A percentile compares a stretch with the other conserved stretches of the same genome.
phyloP scores from a whole-genome alignment of 2,797 vertebrate genomes.

The Argya squamiceps region DNA sequence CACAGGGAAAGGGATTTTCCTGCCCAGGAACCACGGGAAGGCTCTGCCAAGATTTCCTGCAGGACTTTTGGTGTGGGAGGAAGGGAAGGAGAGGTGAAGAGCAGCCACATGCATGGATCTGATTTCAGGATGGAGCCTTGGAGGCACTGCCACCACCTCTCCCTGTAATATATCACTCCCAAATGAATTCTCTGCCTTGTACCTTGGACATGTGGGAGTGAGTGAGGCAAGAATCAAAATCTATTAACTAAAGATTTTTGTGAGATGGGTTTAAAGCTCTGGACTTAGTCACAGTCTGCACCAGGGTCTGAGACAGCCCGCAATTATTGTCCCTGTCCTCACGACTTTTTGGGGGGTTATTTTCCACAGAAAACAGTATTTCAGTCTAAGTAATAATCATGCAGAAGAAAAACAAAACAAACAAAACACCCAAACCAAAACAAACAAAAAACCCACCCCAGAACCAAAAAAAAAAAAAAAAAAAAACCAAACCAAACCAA shows the following conservation, averaged over 20 bases:
- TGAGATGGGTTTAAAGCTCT: background rate
- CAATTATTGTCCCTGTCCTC: background rate
- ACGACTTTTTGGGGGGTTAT: background rate
- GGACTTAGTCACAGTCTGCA: background rate
- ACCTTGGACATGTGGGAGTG: background rate
- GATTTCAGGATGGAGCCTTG: background rate
- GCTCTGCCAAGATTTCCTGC: background rate
- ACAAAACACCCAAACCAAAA: no score
- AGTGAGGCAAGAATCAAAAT: background rate
- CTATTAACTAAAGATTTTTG: background rate
- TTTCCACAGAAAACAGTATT: conserved; percentile 57
- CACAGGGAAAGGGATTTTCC: background rate
- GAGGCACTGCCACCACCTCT: background rate
- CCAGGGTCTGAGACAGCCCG: background rate
- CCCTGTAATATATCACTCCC: background rate
- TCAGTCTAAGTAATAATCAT: conserved; percentile 31
- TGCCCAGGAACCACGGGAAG: background rate
- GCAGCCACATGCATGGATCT: background rate
- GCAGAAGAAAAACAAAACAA: background rate
- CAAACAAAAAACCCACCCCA: no score
- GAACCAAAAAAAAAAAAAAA: no score
- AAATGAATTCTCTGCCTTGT: background rate
- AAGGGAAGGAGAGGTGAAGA: background rate
- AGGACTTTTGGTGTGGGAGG: background rate
- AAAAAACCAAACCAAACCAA: no score